These are phyloP conservation scores for Lanistes nyassanus DNA, from an alignment of 1,140 invertebrate species.

Conservation along the genomic window DNA sequence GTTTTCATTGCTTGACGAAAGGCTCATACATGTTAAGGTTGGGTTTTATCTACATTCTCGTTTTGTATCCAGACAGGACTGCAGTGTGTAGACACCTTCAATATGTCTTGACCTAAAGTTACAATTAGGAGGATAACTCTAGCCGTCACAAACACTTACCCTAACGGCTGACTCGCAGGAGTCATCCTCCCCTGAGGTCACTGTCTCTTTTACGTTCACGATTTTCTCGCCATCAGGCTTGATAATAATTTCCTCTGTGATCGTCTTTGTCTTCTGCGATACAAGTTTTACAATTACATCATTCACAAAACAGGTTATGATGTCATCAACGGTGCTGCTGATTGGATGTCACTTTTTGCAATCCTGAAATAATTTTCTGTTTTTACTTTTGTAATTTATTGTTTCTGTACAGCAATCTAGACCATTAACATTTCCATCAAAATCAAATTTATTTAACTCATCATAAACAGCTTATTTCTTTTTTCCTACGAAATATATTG, in stretches of 20 bases:
- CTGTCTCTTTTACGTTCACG: slow-evolving; percentile 42
- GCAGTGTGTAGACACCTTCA: too few species aligned
- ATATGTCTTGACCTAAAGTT: too few species aligned
- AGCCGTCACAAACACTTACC: too few species aligned
- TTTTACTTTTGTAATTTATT: background rate
- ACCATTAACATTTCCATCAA: background rate
- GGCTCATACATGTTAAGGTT: too few species aligned
- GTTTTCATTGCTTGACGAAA: too few species aligned
- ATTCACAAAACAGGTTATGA: too few species aligned
- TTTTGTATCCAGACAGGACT: too few species aligned
- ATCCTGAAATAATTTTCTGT: background rate
- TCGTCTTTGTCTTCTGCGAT: slow-evolving; percentile 39
- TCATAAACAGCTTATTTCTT: background rate
- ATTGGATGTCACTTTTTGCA: background rate
- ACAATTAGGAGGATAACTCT: too few species aligned
- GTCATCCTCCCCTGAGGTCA: slow-evolving; percentile 25
- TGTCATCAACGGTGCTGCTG: too few species aligned
- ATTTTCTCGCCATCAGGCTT: slow-evolving; percentile 46
- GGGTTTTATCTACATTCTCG: too few species aligned
- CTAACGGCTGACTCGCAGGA: too few species aligned
- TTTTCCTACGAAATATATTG: background rate
- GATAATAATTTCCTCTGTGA: slow-evolving; percentile 50
- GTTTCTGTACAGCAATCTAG: background rate
- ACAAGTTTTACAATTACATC: too few species aligned
- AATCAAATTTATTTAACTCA: background rate